phyloP scores from a whole-genome alignment of 2,888 invertebrate genomes.

The Cetonia aurata region DNA sequence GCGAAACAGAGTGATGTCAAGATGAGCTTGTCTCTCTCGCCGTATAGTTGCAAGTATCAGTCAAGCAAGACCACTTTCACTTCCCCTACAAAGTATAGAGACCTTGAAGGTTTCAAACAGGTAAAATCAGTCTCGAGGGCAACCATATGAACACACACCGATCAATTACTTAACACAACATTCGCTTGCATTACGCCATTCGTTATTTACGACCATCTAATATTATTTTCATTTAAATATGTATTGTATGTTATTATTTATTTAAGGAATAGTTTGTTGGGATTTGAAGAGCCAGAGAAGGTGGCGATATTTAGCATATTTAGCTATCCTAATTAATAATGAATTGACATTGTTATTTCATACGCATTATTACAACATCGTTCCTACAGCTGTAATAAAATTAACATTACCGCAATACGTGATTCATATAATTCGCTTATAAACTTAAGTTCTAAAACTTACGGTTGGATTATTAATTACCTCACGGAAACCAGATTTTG shows the following conservation, averaged over 20 bases:
- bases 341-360: constrained; percentile 14
- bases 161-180: constrained; percentile 63
- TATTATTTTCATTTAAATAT: constrained; percentile 35
- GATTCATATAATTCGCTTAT: too few relatives aligned
- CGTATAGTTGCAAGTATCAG: constrained; percentile 57
- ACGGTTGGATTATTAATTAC: too few relatives aligned
- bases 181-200: constrained; percentile 64
- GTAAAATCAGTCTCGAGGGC: constrained; percentile 69
- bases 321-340: constrained; percentile 9
- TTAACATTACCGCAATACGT: constrained; percentile 1
- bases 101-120: constrained; percentile 68
- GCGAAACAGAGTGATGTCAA: constrained; percentile 42
- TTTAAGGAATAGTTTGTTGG: neutral
- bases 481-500: too few relatives aligned
- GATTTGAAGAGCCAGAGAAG: too few relatives aligned
- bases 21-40: constrained; percentile 38
- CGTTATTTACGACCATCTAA: constrained; percentile 61
- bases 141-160: constrained; percentile 65
- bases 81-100: constrained; percentile 66
- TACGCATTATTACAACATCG: constrained; percentile 24
- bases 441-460: too few relatives aligned
- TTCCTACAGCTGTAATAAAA: constrained; percentile 7
- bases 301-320: neutral
- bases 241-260: constrained; percentile 22
- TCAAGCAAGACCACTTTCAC: constrained; percentile 68